phyloP scores from a whole-genome alignment of 2,797 vertebrate species.

The Darevskia mixta region DNA sequence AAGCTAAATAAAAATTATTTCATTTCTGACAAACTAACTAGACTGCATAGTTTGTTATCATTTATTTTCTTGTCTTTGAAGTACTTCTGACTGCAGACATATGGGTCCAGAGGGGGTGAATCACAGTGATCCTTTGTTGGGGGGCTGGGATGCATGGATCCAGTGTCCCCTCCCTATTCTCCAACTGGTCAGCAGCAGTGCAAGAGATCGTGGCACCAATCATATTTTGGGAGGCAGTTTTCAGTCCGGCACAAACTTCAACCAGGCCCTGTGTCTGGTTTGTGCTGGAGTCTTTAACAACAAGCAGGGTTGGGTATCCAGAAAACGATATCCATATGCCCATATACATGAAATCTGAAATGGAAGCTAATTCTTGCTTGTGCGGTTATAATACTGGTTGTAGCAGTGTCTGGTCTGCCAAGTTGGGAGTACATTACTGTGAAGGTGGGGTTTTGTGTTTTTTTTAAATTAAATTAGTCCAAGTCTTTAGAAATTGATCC shows the following conservation, averaged over 20 bases:
- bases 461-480: neutral
- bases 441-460: no score
- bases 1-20: slow-evolving; percentile 55
- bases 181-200: neutral
- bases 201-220: neutral
- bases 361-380: neutral
- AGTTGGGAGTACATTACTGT: neutral
- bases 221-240: neutral
- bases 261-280: neutral
- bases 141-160: neutral
- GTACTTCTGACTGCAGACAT: neutral
- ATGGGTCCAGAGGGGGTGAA: neutral
- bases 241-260: neutral
- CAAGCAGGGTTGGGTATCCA: neutral
- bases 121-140: neutral
- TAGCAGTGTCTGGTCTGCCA: neutral
- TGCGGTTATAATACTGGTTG: neutral
- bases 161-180: no score
- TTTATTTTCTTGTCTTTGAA: neutral
- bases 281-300: neutral
- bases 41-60: neutral
- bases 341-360: neutral
- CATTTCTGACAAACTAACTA: slow-evolving; percentile 25
- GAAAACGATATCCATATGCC: neutral
- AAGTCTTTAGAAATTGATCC: neutral